Evolutionary conservation across 2,888 invertebrate genomes (phyloP).

Genomic region (Cantharis rustica): DNA sequence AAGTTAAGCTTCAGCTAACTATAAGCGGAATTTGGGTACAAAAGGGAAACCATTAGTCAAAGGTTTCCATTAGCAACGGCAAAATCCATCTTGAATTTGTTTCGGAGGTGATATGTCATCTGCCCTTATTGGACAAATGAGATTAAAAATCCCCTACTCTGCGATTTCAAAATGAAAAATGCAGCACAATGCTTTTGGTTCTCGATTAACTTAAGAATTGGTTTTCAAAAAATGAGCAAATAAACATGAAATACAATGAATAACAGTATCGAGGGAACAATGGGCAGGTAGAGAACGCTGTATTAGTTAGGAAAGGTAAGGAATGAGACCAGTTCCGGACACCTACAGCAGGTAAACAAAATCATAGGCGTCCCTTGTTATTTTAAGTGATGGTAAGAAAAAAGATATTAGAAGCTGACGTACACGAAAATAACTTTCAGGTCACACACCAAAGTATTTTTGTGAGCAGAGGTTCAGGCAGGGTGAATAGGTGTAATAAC

Average conservation of each 20-base stretch:
- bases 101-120: neutral
- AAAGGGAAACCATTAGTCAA: neutral
- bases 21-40: neutral
- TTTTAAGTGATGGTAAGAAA: neutral
- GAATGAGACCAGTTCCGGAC: slow-evolving; percentile 48
- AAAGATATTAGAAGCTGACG: slow-evolving; percentile 12
- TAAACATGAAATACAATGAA: slow-evolving; percentile 24
- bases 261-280: slow-evolving; percentile 36
- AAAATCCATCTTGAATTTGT: neutral
- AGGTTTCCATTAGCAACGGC: neutral
- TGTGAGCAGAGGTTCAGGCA: slow-evolving; percentile 26
- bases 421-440: slow-evolving; percentile 16
- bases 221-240: slow-evolving; percentile 1
- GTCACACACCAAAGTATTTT: slow-evolving; percentile 20
- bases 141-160: neutral
- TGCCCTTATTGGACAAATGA: neutral
- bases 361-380: slow-evolving; percentile 4
- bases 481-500: slow-evolving; percentile 29
- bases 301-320: slow-evolving; percentile 47
- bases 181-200: neutral
- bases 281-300: slow-evolving; percentile 40
- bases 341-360: slow-evolving; percentile 32
- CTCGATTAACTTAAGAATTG: neutral
- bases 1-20: neutral
- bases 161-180: neutral